Conservation (phyloP, 1,140 invertebrate genomes). For the Araneus ventricosus region DNA sequence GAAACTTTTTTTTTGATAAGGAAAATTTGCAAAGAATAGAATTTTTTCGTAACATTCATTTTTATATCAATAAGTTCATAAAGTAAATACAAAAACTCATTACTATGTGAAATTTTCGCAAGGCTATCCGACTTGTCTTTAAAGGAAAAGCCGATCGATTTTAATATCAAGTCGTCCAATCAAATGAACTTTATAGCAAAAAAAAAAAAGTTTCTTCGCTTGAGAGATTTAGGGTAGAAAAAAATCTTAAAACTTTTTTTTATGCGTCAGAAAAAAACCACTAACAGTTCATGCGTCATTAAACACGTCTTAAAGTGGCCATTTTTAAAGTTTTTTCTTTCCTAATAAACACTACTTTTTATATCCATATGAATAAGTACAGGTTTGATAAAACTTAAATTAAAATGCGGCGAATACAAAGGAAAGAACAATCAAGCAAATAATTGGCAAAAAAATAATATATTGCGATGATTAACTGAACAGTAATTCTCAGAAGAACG, state of each 20-base stretch:
- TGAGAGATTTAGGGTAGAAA: not conserved
- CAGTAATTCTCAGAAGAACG: not conserved
- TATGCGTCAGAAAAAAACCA: not conserved
- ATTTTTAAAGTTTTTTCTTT: not conserved
- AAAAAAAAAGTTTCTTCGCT: not conserved
- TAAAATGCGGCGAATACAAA: not conserved
- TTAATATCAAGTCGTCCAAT: not conserved
- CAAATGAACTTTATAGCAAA: not conserved
- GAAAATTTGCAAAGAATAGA: too few relatives aligned
- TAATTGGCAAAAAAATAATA: not conserved
- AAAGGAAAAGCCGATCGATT: not conserved
- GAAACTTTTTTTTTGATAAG: too few relatives aligned
- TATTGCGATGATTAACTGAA: not conserved
- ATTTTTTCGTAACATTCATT: too few relatives aligned
- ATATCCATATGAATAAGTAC: not conserved
- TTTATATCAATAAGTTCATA: too few relatives aligned
- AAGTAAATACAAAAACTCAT: not conserved
- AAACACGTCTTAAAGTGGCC: constrained; percentile 36
- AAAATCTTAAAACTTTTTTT: not conserved
- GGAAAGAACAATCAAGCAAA: not conserved
- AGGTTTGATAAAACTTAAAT: not conserved
- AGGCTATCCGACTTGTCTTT: not conserved
- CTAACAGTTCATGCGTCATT: constrained; percentile 31
- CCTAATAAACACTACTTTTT: constrained; percentile 19
- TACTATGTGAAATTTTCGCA: not conserved